Conservation (phyloP, 2,113 vertebrate species). For the Tragelaphus buxtoni region DNA sequence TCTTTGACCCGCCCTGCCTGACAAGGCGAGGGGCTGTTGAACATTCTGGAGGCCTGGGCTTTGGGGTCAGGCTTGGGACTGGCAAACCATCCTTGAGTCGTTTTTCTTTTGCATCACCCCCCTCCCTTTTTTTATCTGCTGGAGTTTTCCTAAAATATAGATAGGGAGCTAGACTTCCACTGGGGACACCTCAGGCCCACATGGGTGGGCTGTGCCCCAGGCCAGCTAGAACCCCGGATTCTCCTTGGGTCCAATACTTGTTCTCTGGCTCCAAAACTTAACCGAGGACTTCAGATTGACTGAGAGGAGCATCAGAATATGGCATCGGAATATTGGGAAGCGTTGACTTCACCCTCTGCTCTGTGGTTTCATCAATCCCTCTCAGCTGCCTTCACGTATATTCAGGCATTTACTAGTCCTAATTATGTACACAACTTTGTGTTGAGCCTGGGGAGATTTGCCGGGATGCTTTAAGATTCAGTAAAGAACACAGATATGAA, state of each 20-base stretch:
- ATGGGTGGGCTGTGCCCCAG: neutral
- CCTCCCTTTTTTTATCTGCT: neutral
- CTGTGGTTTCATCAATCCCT: rapidly evolving
- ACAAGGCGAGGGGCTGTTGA: neutral
- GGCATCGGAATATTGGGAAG: neutral
- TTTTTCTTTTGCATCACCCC: neutral
- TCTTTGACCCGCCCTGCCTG: neutral
- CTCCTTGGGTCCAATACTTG: neutral
- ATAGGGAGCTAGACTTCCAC: neutral
- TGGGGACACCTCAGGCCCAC: neutral
- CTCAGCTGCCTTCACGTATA: neutral
- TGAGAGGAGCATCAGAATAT: neutral
- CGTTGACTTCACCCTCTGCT: neutral
- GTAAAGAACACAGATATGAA: neutral
- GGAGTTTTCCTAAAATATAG: neutral
- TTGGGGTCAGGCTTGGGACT: neutral
- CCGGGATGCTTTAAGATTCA: neutral
- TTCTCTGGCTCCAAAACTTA: neutral
- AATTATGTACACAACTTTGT: neutral
- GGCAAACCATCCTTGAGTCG: neutral
- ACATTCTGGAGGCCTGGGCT: neutral
- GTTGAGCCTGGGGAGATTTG: neutral
- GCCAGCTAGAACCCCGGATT: neutral
- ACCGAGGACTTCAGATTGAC: neutral
- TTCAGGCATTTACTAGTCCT: neutral